Percentiles rank a stretch among this genome's conserved stretches.
Conservation (phyloP, 2,888 invertebrate genomes). For the Aquatica leii region DNA sequence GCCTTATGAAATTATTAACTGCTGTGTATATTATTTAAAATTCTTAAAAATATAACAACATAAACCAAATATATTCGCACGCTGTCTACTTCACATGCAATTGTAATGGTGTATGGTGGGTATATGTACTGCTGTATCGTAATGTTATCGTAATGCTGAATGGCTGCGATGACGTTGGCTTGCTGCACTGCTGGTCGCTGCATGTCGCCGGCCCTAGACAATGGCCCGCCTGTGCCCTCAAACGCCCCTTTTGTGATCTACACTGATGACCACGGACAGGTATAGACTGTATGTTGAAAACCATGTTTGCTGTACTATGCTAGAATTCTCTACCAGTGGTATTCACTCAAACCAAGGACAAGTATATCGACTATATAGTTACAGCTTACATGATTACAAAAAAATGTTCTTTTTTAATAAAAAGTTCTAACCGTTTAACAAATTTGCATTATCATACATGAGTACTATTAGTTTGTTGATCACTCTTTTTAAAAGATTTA, state of each 20-base stretch:
- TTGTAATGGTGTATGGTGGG: slow-evolving; percentile 59
- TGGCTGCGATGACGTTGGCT: slow-evolving; percentile 61
- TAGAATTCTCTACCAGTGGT: slow-evolving; percentile 31
- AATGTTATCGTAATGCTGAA: slow-evolving; percentile 61
- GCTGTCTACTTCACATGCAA: slow-evolving; percentile 44
- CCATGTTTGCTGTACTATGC: slow-evolving; percentile 59
- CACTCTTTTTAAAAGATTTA: background rate
- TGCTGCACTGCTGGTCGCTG: slow-evolving; percentile 64
- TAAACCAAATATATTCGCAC: slow-evolving; percentile 28
- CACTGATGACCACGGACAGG: slow-evolving; percentile 96
- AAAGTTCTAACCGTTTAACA: slow-evolving; percentile 12
- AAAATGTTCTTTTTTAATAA: slow-evolving; percentile 46
- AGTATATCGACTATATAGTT: slow-evolving; percentile 32
- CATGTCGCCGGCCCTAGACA: slow-evolving; percentile 67
- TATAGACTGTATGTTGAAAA: slow-evolving; percentile 66
- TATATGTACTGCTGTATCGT: slow-evolving; percentile 60
- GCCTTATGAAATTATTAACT: slow-evolving; percentile 17
- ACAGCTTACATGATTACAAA: slow-evolving; percentile 54
- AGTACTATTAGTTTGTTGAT: slow-evolving; percentile 9
- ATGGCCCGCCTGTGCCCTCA: slow-evolving; percentile 78
- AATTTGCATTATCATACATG: slow-evolving; percentile 24
- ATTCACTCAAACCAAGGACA: too few relatives aligned
- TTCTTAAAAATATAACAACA: slow-evolving; percentile 16
- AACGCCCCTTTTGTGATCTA: slow-evolving; percentile 95
- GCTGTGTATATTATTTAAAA: slow-evolving; percentile 26